Evolutionary conservation across 2,113 vertebrate genomes (phyloP).

Genomic region (Podarcis cretensis): DNA sequence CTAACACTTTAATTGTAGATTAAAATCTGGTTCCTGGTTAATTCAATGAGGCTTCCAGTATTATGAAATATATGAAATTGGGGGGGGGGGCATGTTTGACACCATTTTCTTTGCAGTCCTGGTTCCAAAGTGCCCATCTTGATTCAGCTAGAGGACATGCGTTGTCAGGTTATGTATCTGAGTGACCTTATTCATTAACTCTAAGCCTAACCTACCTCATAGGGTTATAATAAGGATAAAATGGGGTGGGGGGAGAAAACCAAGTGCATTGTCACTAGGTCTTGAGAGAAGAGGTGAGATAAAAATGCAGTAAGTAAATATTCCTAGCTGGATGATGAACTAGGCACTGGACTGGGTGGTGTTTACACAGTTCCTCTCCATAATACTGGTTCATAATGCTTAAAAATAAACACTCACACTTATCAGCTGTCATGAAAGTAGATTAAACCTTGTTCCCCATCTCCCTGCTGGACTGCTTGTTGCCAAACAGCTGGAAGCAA

Average conservation of each 20-base stretch:
- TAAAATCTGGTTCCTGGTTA: background rate
- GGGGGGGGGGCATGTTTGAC: background rate
- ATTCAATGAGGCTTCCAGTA: background rate
- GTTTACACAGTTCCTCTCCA: background rate
- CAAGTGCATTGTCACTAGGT: background rate
- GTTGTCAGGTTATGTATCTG: background rate
- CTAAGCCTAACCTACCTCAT: background rate
- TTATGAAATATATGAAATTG: too few species aligned
- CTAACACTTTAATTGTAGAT: background rate
- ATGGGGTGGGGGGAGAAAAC: background rate
- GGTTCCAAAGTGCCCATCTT: background rate
- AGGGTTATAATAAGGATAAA: background rate
- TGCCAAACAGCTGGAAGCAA: background rate
- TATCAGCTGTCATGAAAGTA: too few species aligned
- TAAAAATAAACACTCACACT: too few species aligned
- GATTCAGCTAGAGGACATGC: background rate
- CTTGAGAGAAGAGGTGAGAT: background rate
- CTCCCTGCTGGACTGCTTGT: too few species aligned
- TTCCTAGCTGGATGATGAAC: background rate
- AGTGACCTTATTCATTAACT: background rate
- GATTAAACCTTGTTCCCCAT: too few species aligned
- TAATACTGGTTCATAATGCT: too few species aligned
- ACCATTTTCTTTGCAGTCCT: background rate
- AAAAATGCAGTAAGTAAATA: background rate
- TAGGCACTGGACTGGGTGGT: background rate